These are phyloP conservation scores for Pseudoatta argentina DNA, from an alignment of 1,140 invertebrate genomes.

Conservation along the genomic window DNA sequence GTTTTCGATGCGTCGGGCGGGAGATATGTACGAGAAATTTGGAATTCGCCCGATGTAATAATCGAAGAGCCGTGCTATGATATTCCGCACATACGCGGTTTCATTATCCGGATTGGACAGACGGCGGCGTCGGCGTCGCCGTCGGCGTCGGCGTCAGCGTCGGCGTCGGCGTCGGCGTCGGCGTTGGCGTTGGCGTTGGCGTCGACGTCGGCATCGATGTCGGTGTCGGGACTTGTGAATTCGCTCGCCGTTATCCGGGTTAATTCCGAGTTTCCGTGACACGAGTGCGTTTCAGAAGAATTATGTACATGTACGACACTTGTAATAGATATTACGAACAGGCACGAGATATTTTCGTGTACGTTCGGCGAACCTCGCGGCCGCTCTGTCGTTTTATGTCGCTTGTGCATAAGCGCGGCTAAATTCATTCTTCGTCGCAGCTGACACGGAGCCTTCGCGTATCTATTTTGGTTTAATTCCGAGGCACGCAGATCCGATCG, in stretches of 20 bases:
- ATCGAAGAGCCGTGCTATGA: conserved; percentile 48
- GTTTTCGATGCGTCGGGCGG: conserved; percentile 39
- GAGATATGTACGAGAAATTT: conserved; percentile 55
- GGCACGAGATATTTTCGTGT: conserved; percentile 1
- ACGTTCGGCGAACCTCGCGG: neutral
- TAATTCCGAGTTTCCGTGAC: conserved; percentile 61
- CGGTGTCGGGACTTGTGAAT: conserved; percentile 22
- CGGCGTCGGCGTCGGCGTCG: neutral
- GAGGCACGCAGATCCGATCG: neutral
- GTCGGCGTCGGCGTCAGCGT: neutral
- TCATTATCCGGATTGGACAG: conserved; percentile 60
- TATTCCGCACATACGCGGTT: conserved; percentile 55
- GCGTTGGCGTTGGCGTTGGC: neutral
- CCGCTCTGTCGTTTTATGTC: neutral
- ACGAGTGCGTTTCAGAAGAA: conserved; percentile 51
- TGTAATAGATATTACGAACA: conserved; percentile 20
- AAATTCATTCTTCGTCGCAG: neutral
- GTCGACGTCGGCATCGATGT: neutral
- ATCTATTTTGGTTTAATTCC: conserved; percentile 14
- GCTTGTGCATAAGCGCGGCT: neutral
- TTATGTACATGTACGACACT: conserved; percentile 49
- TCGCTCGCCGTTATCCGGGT: conserved; percentile 43
- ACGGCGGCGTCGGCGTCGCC: neutral
- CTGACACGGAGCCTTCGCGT: too few species aligned
- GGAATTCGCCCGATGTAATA: conserved; percentile 61